Percentiles rank a stretch among this genome's conserved stretches.
Evolutionary conservation across 2,113 vertebrate genomes (phyloP).

Genomic region (Taxidea taxus): DNA sequence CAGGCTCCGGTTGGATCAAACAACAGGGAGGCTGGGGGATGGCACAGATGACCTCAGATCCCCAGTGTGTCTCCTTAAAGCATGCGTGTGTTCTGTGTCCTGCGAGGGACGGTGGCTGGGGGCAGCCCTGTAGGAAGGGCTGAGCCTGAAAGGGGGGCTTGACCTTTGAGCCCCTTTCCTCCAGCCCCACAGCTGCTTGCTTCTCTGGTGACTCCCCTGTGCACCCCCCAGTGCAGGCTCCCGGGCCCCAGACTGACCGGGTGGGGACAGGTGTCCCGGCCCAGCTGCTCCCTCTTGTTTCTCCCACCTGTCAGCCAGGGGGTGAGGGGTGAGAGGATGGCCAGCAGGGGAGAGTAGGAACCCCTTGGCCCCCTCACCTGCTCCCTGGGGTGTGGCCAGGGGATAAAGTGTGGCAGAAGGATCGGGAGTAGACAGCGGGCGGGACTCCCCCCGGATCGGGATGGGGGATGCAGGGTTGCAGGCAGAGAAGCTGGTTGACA

Average conservation of each 20-base stretch:
- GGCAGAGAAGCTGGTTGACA: not conserved
- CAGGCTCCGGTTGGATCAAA: not conserved
- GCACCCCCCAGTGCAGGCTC: not conserved
- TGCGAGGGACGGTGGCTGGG: not conserved
- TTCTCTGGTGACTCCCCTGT: not conserved
- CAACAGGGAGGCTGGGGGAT: not conserved
- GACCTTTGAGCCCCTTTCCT: not conserved
- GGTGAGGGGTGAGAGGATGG: not conserved
- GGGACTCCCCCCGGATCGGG: not conserved
- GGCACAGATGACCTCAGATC: not conserved
- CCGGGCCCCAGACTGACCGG: not conserved
- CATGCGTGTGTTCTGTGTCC: fast-evolving
- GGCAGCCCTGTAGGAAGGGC: not conserved
- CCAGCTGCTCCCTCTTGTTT: slow-evolving; percentile 66
- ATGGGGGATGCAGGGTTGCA: not conserved
- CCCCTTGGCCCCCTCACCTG: slow-evolving; percentile 31
- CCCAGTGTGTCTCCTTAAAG: not conserved
- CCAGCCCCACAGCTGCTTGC: not conserved
- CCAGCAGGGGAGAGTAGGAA: not conserved
- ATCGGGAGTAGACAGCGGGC: not conserved
- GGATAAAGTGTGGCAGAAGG: not conserved
- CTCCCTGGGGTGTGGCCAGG: not conserved
- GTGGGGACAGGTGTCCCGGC: slow-evolving; percentile 69
- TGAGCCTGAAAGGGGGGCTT: not conserved
- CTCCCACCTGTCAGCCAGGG: slow-evolving; percentile 62